Evolutionary conservation across 2,888 invertebrate species (phyloP), one percentile per base, ranked within the genome.

Genomic region (Heliothis peltigera): DNA sequence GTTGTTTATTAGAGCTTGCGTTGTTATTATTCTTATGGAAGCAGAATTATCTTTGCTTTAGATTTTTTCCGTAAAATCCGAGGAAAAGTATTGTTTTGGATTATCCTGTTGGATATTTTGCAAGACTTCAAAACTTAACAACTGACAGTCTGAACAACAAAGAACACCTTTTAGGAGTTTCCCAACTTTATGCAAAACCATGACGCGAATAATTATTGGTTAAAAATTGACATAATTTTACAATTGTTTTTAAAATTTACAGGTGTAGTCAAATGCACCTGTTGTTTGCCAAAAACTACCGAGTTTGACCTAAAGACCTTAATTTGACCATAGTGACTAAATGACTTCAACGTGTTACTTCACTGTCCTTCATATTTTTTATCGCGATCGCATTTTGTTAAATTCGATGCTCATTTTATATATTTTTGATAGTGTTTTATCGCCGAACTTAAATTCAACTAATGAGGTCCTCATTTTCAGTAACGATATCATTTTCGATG

Each of bases 221-320:
- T 54, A 46, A 68, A 62, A 60, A 63, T 70, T 48, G 39, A 47
- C 44, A 28, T 58, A 22, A 55, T 44, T 44, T 54, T 18, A 44
- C 67, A 70, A 57, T n/a, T 52, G 66, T 67, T 55, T 67, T 54
- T 43, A 53, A 53, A 56, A 5, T 7, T 51, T 49, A 43, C 75
- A 75, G 60, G 68, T 76, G 79, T 57, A 56, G 28, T 56, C 28
- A 49, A 62, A n/a, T 19, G 32, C 83, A 82, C 68, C 81, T 82
- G 83, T 60, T 68, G 75, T 71, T 70, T 75, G 68, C 53, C 72
- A 61, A 79, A 80, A 76, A 56, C 46, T 70, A 66, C 75, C 54
- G 70, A 75, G 58, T 59, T 61, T 72, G 80, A 71, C 76, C 76
- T 53, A 69, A 19, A 74, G 59, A 79, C 76, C 74, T 74, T 60